Evolutionary conservation across 2,113 vertebrate species (phyloP).

Genomic region (Corythornis madagascariensis): DNA sequence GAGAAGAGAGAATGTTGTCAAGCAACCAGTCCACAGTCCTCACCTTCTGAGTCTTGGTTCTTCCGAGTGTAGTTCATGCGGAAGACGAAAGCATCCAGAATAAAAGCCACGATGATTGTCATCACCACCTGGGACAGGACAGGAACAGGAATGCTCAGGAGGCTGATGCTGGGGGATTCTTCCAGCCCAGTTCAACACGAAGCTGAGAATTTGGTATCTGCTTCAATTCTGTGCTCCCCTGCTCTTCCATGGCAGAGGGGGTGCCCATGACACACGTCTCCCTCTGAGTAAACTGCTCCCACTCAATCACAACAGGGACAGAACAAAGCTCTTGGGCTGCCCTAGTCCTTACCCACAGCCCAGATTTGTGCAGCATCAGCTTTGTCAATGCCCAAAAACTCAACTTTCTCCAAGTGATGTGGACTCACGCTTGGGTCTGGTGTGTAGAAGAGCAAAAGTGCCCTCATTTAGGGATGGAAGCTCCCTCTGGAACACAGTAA

Average conservation of each 20-base stretch:
- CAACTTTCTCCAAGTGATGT: background rate
- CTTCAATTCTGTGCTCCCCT: background rate
- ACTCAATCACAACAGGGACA: background rate
- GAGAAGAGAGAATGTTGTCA: rapidly evolving
- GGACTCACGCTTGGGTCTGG: background rate
- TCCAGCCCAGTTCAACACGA: background rate
- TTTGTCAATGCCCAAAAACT: background rate
- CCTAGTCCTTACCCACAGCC: background rate
- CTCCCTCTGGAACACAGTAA: background rate
- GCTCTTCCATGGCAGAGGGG: background rate
- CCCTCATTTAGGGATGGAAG: background rate
- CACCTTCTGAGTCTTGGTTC: constrained; percentile 88
- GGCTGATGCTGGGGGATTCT: background rate
- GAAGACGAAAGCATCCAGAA: constrained; percentile 97
- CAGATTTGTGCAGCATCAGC: background rate
- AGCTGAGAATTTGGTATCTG: background rate
- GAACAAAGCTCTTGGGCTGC: background rate
- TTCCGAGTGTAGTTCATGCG: constrained; percentile 98
- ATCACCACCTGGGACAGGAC: constrained; percentile 87
- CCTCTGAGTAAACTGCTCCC: background rate
- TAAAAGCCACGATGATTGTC: constrained; percentile 98
- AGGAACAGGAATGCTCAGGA: background rate
- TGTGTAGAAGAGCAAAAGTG: background rate
- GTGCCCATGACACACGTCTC: background rate
- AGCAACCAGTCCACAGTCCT: background rate